Evolutionary conservation across 2,888 invertebrate genomes (phyloP), one percentile per base, ranked within the genome.

Genomic region (Phaonia tiefii): DNA sequence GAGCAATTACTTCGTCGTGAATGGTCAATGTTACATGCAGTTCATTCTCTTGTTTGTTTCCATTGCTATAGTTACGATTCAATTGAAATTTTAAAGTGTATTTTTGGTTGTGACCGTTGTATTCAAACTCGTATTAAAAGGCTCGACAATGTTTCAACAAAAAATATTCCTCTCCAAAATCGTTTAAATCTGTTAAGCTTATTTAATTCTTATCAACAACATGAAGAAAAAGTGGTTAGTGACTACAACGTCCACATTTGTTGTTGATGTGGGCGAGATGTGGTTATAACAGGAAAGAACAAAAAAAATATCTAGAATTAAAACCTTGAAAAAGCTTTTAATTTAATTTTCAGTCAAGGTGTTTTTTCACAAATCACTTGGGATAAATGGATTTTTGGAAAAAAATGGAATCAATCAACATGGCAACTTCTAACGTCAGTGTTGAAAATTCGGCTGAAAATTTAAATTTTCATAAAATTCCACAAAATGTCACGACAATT

Each of bases 181-280:
- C 15, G 67, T 63, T 75, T 75, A 65, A 76, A 80, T 80, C 80
- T 70, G 25, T 74, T 80, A 80, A 80, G 75, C 72, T 67, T 72
- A 72, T 75, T 67, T 80, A 69, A 75, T 69, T 49, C 46, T 37
- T 56, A 75, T 54, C 39, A 63, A 44, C 51, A 51, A 22, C n/a
- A 46, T 17, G 17, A 17, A 51, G 22, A 69, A n/a, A 71, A 46
- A 67, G 42, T 49, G n/a, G 25, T 65, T 65, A 15, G 44, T n/a
- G 42, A 22, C 44, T 22, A n/a, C 25, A 65, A 63, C 13, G 44
- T n/a, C n/a, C n/a, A 25, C 25, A 44, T 20, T 5, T 44, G 54
- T 54, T 22, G 44, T 54, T 22, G 44, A 17, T 1, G 31, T 60
- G 7, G 31, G 8, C 31, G 31, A 31, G 8, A 31, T 31, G 31